A percentile compares a stretch with the other conserved stretches of the same genome.
Evolutionary conservation across 1,140 invertebrate species (phyloP).

Genomic region (Scaptomyza hsui): DNA sequence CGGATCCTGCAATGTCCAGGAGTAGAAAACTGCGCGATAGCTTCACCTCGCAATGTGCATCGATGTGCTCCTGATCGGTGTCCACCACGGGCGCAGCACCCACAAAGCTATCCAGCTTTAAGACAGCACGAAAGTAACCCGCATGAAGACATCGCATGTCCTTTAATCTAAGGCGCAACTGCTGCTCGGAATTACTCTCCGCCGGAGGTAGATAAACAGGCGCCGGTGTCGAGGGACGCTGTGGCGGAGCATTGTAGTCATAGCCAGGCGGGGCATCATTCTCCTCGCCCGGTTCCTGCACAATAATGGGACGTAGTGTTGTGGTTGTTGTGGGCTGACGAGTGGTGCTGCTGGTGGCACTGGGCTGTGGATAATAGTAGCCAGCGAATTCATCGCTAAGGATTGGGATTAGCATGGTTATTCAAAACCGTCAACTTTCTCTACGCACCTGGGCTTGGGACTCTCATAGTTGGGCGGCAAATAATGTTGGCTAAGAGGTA

Average conservation of each 20-base stretch:
- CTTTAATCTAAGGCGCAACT: slow-evolving; percentile 65
- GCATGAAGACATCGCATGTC: slow-evolving; percentile 78
- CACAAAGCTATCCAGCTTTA: slow-evolving; percentile 77
- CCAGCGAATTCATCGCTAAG: slow-evolving; percentile 48
- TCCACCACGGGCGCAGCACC: slow-evolving; percentile 67
- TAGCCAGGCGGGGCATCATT: slow-evolving; percentile 54
- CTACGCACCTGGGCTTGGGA: slow-evolving; percentile 60
- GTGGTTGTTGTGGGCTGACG: slow-evolving; percentile 29
- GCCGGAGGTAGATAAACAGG: slow-evolving; percentile 64
- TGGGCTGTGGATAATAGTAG: slow-evolving; percentile 61
- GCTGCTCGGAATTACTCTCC: slow-evolving; percentile 25
- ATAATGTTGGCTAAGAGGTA: slow-evolving; percentile 70
- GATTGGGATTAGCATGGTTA: not conserved
- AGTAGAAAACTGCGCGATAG: slow-evolving; percentile 62
- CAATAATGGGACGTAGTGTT: slow-evolving; percentile 55
- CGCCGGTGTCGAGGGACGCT: slow-evolving; percentile 59
- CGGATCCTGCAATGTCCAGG: slow-evolving; percentile 60
- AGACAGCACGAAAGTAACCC: slow-evolving; percentile 70
- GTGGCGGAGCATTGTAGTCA: slow-evolving; percentile 63
- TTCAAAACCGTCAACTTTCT: not conserved
- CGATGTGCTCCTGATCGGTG: slow-evolving; percentile 46
- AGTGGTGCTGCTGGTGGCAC: slow-evolving; percentile 33
- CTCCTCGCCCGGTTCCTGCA: slow-evolving; percentile 57
- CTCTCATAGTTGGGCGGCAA: slow-evolving; percentile 69
- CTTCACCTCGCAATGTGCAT: slow-evolving; percentile 68